phyloP scores from a whole-genome alignment of 2,113 vertebrate genomes.

The Chloroceryle aenea region DNA sequence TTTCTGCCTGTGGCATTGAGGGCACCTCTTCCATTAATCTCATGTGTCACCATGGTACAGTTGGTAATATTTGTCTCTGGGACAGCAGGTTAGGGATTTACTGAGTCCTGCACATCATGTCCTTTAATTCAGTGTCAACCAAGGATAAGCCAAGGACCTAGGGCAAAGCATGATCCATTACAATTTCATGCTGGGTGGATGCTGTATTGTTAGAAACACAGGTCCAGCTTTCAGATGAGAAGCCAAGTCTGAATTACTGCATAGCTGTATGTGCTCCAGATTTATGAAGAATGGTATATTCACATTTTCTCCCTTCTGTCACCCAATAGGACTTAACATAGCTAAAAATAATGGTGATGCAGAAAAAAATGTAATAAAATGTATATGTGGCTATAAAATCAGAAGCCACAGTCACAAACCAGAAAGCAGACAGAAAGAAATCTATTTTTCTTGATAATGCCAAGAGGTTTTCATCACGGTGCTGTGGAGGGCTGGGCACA shows the following conservation, averaged over 20 bases:
- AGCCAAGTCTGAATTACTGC: background rate
- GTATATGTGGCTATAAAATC: background rate
- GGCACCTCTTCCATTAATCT: conserved; percentile 37
- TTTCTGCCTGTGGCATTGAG: conserved; percentile 8
- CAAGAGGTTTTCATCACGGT: background rate
- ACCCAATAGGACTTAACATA: rapidly evolving
- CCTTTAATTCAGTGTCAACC: conserved; percentile 48
- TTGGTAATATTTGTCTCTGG: conserved; percentile 34
- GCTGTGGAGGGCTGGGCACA: background rate
- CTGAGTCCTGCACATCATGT: background rate
- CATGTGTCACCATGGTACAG: background rate
- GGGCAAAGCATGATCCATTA: conserved; percentile 25
- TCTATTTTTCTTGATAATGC: rapidly evolving
- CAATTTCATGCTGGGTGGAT: conserved; percentile 48
- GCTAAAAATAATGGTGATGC: background rate
- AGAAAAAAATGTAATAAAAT: background rate
- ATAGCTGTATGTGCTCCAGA: background rate
- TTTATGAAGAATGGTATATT: background rate
- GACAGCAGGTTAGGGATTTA: conserved; percentile 47
- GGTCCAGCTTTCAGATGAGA: conserved; percentile 3
- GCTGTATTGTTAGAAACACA: conserved; percentile 36
- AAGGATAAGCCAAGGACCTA: conserved; percentile 52
- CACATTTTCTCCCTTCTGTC: background rate
- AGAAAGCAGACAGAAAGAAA: background rate
- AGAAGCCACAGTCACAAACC: background rate